Evolutionary conservation across 2,797 vertebrate genomes (phyloP).

Genomic region (Tauraco hartlaubi): DNA sequence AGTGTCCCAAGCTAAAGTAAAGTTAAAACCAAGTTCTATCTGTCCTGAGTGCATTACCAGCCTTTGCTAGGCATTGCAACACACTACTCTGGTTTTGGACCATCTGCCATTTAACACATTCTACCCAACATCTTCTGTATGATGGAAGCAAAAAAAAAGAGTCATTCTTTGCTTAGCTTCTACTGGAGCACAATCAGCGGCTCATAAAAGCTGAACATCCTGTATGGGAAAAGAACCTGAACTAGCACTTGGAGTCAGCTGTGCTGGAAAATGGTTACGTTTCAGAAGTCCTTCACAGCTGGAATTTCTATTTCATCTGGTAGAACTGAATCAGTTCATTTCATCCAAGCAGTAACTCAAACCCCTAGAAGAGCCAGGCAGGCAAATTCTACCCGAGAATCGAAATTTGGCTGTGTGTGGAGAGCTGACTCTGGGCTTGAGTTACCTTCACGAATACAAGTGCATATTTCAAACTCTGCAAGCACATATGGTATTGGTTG

Average conservation of each 20-base stretch:
- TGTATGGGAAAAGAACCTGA: not conserved
- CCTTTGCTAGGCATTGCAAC: not conserved
- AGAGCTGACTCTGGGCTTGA: not conserved
- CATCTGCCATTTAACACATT: not conserved
- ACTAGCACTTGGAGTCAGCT: not conserved
- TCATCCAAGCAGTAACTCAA: not conserved
- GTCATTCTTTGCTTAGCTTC: not conserved
- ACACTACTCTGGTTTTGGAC: not conserved
- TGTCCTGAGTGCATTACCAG: not conserved
- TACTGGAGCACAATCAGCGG: not conserved
- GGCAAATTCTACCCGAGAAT: not conserved
- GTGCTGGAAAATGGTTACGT: not conserved
- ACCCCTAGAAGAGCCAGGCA: not conserved
- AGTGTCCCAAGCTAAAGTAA: not conserved
- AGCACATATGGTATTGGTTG: conserved; percentile 11
- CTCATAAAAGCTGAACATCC: not conserved
- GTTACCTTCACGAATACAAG: not conserved
- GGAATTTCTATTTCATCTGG: not conserved
- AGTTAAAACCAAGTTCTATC: not conserved
- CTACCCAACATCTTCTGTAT: not conserved
- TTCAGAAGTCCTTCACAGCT: not conserved
- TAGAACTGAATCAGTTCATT: not conserved
- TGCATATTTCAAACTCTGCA: not conserved
- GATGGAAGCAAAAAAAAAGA: not conserved
- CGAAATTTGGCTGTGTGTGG: not conserved